These are phyloP conservation scores for Eulemur rubriventer DNA, from an alignment of 2,797 vertebrate genomes.

Conservation along the genomic window DNA sequence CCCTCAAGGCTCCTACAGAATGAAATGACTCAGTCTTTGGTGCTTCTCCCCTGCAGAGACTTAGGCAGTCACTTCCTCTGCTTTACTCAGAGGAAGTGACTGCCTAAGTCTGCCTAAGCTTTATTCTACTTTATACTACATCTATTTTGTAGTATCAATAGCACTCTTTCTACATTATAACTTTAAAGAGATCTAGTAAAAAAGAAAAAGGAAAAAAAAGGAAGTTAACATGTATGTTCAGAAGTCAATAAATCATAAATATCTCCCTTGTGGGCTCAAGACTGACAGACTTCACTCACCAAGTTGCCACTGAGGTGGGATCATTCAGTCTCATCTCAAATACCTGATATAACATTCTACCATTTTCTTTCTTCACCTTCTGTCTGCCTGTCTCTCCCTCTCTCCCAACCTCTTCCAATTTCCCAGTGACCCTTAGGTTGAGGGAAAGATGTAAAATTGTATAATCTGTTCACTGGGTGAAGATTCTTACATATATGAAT, in stretches of 20 bases:
- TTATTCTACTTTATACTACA: too few relatives aligned
- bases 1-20: neutral
- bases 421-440: neutral
- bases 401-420: neutral
- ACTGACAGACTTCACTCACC: neutral
- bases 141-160: neutral
- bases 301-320: accelerated
- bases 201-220: neutral
- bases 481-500: neutral
- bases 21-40: neutral
- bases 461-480: neutral
- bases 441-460: neutral
- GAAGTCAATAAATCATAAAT: neutral
- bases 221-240: neutral
- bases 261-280: neutral
- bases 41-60: neutral
- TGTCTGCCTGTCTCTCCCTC: neutral
- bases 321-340: neutral
- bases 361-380: neutral
- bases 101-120: too few relatives aligned
- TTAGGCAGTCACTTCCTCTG: neutral
- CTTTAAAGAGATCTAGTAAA: neutral
- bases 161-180: neutral
- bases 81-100: neutral
- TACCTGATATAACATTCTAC: neutral